Conservation (phyloP, 2,888 invertebrate genomes). For the Apamea sordens region DNA sequence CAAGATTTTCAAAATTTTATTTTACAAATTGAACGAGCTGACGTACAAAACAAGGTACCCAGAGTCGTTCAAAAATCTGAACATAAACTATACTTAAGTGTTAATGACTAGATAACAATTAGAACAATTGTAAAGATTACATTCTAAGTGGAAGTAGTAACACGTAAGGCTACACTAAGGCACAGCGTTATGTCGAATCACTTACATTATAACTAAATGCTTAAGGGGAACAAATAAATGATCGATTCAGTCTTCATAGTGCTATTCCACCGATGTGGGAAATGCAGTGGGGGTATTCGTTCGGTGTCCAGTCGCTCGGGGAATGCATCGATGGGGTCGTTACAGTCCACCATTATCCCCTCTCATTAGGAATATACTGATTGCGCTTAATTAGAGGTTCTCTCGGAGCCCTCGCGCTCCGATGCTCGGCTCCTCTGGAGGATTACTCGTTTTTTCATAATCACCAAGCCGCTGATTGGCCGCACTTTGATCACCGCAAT, state of each 20-base stretch:
- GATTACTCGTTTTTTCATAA: constrained; percentile 89
- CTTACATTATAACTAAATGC: constrained; percentile 85
- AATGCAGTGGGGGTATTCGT: constrained; percentile 85
- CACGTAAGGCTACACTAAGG: constrained; percentile 85
- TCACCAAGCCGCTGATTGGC: constrained; percentile 87
- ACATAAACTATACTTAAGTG: constrained; percentile 76
- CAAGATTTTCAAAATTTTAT: constrained; percentile 69
- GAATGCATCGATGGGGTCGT: constrained; percentile 89
- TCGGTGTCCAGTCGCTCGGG: constrained; percentile 81
- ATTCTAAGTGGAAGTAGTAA: constrained; percentile 79
- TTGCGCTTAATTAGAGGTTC: constrained; percentile 90
- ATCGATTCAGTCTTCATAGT: constrained; percentile 86
- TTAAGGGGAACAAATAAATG: constrained; percentile 84
- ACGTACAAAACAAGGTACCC: constrained; percentile 29
- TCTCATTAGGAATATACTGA: constrained; percentile 90
- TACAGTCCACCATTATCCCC: constrained; percentile 89
- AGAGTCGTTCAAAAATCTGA: constrained; percentile 50
- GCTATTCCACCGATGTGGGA: constrained; percentile 84
- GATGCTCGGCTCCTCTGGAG: constrained; percentile 82
- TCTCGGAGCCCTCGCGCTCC: constrained; percentile 85
- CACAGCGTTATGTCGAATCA: constrained; percentile 86
- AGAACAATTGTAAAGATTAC: constrained; percentile 77
- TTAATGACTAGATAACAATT: constrained; percentile 89
- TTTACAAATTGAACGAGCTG: constrained; percentile 51
- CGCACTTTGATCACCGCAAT: constrained; percentile 88